Percentiles rank a stretch among this genome's conserved stretches.
phyloP scores from a whole-genome alignment of 64 coral and sea anemone species.

The Pachyseris speciosa region DNA sequence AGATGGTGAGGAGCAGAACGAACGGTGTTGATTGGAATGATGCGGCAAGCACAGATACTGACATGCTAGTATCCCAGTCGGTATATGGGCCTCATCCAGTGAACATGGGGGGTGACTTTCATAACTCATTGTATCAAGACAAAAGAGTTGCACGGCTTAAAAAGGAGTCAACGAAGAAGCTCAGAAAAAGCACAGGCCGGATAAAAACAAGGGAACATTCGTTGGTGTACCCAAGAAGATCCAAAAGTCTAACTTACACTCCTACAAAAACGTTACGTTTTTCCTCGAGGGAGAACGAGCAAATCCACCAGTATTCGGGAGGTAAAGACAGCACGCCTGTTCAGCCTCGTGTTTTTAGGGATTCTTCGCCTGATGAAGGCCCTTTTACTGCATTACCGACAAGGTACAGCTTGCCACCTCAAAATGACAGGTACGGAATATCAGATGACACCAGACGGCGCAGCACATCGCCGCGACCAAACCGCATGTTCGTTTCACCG shows the following conservation, averaged over 20 bases:
- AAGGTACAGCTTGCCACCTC: conserved; percentile 32
- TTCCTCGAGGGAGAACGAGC: background rate
- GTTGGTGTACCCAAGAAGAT: conserved; percentile 23
- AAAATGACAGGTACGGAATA: conserved; percentile 26
- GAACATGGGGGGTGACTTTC: conserved; percentile 94
- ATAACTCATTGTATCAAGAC: conserved; percentile 83
- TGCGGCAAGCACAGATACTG: conserved; percentile 88
- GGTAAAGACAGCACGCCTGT: background rate
- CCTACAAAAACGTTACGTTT: conserved; percentile 19
- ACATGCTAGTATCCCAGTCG: conserved; percentile 88
- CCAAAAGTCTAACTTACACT: conserved; percentile 43
- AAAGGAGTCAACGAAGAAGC: conserved; percentile 86
- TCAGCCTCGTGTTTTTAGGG: background rate
- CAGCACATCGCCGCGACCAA: background rate
- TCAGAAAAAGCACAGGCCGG: conserved; percentile 71
- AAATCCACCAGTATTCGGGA: background rate
- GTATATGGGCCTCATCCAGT: conserved; percentile 90
- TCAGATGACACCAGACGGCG: background rate
- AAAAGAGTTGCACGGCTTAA: conserved; percentile 76
- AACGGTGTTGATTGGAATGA: conserved; percentile 83
- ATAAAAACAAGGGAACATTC: conserved; percentile 31
- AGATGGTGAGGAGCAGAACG: background rate
- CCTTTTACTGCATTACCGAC: background rate
- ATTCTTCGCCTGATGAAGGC: background rate
- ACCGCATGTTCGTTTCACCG: background rate